A percentile compares a stretch with the other conserved stretches of the same genome.
phyloP scores from a whole-genome alignment of 2,113 vertebrate genomes.

The Candoia aspera region DNA sequence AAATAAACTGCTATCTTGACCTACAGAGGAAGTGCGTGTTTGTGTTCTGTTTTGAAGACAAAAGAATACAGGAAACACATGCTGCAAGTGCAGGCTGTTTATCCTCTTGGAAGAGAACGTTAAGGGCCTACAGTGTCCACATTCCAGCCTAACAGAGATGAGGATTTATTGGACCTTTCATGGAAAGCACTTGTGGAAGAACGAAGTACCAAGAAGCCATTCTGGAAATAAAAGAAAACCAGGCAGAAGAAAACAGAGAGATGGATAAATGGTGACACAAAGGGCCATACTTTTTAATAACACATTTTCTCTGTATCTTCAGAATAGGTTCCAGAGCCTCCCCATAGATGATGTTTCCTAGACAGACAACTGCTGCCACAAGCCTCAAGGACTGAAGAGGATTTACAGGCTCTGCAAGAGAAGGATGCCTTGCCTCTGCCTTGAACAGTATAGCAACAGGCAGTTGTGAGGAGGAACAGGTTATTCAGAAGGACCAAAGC shows the following conservation, averaged over 20 bases:
- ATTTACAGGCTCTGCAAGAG: neutral
- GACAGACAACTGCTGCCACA: neutral
- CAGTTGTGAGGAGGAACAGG: neutral
- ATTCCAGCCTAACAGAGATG: neutral
- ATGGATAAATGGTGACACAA: neutral
- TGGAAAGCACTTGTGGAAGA: neutral
- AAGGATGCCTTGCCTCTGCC: neutral
- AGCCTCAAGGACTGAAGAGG: neutral
- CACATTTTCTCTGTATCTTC: neutral
- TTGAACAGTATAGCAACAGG: neutral
- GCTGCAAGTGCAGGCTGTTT: neutral
- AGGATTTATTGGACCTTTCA: neutral
- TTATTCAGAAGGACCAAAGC: neutral
- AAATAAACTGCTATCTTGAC: neutral
- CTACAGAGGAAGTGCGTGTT: too few relatives aligned
- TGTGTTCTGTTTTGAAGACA: too few relatives aligned
- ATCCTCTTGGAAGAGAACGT: neutral
- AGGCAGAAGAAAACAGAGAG: neutral
- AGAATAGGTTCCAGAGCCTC: neutral
- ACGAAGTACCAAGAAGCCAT: neutral
- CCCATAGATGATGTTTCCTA: neutral
- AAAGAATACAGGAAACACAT: neutral
- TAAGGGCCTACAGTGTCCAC: neutral
- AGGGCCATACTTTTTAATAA: neutral
- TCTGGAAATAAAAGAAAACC: neutral